These are phyloP conservation scores for Drosophila asahinai DNA, from an alignment of 1,140 invertebrate species.

Conservation along the genomic window DNA sequence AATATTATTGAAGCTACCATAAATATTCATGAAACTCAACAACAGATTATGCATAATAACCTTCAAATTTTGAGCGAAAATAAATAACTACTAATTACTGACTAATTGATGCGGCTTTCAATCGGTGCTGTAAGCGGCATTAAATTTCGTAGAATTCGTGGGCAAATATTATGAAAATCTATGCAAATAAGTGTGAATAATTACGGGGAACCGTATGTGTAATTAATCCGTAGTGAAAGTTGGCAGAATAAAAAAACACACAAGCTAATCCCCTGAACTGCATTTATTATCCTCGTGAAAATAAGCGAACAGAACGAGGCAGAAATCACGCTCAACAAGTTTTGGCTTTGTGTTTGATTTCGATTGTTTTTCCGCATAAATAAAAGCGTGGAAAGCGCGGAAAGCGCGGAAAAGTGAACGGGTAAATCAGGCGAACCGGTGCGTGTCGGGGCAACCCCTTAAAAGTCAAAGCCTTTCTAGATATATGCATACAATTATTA, in stretches of 20 bases:
- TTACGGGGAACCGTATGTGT: background rate
- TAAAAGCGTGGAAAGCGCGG: background rate
- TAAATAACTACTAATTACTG: background rate
- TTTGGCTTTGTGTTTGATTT: slow-evolving; percentile 12
- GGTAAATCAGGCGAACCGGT: too few relatives aligned
- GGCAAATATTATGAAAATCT: background rate
- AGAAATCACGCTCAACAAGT: slow-evolving; percentile 33
- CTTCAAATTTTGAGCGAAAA: background rate
- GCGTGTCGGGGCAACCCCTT: background rate
- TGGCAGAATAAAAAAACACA: background rate
- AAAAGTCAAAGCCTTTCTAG: slow-evolving; percentile 23
- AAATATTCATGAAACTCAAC: slow-evolving; percentile 1
- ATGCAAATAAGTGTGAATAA: slow-evolving; percentile 12
- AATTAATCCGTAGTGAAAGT: slow-evolving; percentile 7
- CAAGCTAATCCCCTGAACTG: slow-evolving; percentile 11
- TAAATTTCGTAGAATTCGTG: too few relatives aligned
- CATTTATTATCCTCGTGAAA: slow-evolving; percentile 4
- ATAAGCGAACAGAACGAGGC: background rate
- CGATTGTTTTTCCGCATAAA: slow-evolving; percentile 7
- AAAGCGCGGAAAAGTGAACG: background rate
- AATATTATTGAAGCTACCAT: background rate
- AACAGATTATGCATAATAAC: slow-evolving; percentile 8
- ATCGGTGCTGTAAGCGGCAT: too few relatives aligned
- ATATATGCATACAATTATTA: slow-evolving; percentile 7
- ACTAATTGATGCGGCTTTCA: background rate